Evolutionary conservation across 2,797 vertebrate species (phyloP).

Genomic region (Poeciliopsis infans): DNA sequence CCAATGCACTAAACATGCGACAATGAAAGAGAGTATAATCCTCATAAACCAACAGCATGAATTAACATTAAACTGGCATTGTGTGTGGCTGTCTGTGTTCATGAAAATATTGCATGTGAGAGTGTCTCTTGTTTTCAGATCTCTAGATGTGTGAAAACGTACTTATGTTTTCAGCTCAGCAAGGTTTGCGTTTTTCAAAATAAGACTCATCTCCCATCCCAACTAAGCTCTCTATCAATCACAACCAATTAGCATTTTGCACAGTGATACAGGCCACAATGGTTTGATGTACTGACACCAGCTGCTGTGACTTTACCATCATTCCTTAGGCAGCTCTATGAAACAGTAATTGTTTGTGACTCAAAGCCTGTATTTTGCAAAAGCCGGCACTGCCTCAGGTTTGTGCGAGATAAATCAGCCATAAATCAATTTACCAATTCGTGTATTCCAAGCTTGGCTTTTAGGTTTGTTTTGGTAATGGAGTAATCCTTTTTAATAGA

Average conservation of each 20-base stretch:
- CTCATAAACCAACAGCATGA: conserved; percentile 68
- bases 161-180: conserved; percentile 17
- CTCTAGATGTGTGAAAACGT: conserved; percentile 35
- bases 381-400: conserved; percentile 63
- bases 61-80: conserved; percentile 59
- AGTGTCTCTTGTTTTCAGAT: conserved; percentile 44
- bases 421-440: conserved; percentile 81
- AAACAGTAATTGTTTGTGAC: conserved; percentile 71
- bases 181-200: conserved; percentile 44
- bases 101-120: conserved; percentile 38
- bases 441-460: conserved; percentile 64
- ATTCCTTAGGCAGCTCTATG: conserved; percentile 42
- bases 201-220: conserved; percentile 31
- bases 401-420: conserved; percentile 72
- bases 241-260: conserved; percentile 45
- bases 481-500: conserved; percentile 81
- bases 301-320: conserved; percentile 55
- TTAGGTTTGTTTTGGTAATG: conserved; percentile 75
- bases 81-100: conserved; percentile 45
- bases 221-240: conserved; percentile 56
- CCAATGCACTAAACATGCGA: conserved; percentile 65
- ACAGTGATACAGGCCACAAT: conserved; percentile 36
- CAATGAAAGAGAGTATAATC: conserved; percentile 74
- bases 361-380: conserved; percentile 66
- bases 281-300: conserved; percentile 53